These are phyloP conservation scores for Sisyra terminalis DNA, from an alignment of 2,888 invertebrate species.

Conservation along the genomic window DNA sequence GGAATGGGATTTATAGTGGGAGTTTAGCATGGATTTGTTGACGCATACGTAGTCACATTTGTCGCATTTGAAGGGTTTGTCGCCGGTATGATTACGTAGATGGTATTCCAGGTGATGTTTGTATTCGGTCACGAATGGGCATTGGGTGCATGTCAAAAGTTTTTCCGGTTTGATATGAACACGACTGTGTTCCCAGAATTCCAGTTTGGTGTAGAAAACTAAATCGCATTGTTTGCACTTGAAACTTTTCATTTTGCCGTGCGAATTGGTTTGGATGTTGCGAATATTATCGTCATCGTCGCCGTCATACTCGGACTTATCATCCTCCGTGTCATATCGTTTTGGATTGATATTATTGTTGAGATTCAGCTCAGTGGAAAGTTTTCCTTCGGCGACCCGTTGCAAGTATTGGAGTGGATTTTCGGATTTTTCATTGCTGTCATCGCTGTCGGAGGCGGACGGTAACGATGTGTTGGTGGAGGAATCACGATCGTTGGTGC, in stretches of 20 bases:
- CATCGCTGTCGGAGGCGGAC: conserved; percentile 21
- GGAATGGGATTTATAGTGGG: conserved; percentile 92
- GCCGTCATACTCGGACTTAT: conserved; percentile 30
- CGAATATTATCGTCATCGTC: conserved; percentile 39
- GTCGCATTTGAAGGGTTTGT: conserved; percentile 88
- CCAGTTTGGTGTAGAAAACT: conserved; percentile 70
- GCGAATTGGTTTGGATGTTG: conserved; percentile 50
- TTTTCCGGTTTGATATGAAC: conserved; percentile 90
- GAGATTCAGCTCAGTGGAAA: too few relatives aligned
- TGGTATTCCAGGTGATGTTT: conserved; percentile 98
- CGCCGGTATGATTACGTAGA: conserved; percentile 82
- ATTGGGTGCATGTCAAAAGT: conserved; percentile 74
- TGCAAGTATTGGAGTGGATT: conserved; percentile 23
- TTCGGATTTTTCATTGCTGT: conserved; percentile 20
- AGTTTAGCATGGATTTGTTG: conserved; percentile 98
- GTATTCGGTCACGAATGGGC: conserved; percentile 95
- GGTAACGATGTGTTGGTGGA: conserved; percentile 2
- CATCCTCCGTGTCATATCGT: conserved; percentile 27
- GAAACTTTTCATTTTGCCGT: conserved; percentile 75
- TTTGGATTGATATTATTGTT: too few relatives aligned
- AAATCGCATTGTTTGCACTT: conserved; percentile 87
- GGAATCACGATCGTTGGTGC: conserved; percentile 14
- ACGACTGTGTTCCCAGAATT: conserved; percentile 85
- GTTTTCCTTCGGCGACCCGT: conserved; percentile 21
- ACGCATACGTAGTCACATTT: conserved; percentile 84